Evolutionary conservation across 2,888 invertebrate species (phyloP), one percentile per base, ranked within the genome.

Genomic region (Andrena fulva): DNA sequence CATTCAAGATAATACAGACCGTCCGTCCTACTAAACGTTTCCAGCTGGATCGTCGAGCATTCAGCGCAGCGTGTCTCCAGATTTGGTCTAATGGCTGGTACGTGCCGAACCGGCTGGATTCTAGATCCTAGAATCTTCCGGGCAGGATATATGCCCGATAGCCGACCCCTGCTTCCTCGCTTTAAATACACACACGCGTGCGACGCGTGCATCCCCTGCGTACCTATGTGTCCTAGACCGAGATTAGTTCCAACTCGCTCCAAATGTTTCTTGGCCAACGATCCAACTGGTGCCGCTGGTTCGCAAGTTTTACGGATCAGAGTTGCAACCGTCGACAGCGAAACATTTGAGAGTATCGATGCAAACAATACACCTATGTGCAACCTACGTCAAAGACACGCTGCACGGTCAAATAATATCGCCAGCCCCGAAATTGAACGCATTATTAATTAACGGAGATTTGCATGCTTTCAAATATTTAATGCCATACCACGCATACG

Each of bases 1-100:
- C 84, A 88, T 82, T 89, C 89, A 83, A 80, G 85, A 88, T 89
- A 89, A 89, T 89, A 83, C 80, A 78, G 82, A 69, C 66, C 64
- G 82, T 64, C 73, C 78, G 71, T 89, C 87, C 80, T 73, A 72
- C 77, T 71, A 84, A 89, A 88, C 85, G 85, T 84, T 88, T 78
- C 56, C 87, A 74, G 70, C 68, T 69, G 80, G 80, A 80, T 64
- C 68, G 71, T 63, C 66, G 80, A 73, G 54, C 72, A 76, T 78
- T 85, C 76, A 33, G 42, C 20, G 69, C 76, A 33, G 42, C 20
- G 69, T 59, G 50, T 59, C 42, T 35, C 59, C 33, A 10, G 78
- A 33, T 73, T 54, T 79, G 59, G 60, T 64, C 62, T 85, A 79
- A 85, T 82, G 79, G 85, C 68, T 35, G 77, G 54, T 76, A 78